phyloP scores from a whole-genome alignment of 2,113 vertebrate species.

The Mixornis gularis region DNA sequence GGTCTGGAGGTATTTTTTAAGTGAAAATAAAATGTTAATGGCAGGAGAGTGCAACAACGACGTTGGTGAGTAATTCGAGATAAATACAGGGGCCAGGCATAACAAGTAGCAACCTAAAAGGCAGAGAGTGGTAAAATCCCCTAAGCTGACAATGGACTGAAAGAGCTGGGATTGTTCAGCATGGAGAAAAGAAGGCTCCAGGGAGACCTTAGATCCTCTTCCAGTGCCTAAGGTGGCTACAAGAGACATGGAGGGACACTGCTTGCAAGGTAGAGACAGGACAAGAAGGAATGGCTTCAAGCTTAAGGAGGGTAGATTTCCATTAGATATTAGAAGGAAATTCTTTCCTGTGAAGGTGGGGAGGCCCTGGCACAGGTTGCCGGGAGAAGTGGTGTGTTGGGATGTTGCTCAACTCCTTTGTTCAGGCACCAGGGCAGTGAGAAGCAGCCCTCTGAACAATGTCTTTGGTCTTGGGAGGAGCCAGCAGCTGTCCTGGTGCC shows the following conservation, averaged over 20 bases:
- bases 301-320: background rate
- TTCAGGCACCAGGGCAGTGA: background rate
- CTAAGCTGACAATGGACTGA: background rate
- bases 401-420: accelerated
- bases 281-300: background rate
- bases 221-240: background rate
- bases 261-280: background rate
- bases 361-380: background rate
- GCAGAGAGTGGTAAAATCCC: background rate
- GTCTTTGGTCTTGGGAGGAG: background rate
- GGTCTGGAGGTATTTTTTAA: background rate
- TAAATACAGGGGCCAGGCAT: background rate
- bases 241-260: background rate
- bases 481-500: background rate
- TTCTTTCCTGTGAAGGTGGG: background rate
- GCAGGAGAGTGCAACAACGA: background rate
- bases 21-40: background rate
- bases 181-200: background rate
- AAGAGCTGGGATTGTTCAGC: background rate
- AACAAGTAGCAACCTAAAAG: background rate
- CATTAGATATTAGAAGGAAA: background rate
- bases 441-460: background rate
- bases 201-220: background rate
- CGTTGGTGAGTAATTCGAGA: background rate
- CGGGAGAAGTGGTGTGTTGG: background rate